Base-by-base conservation (phyloP, 2,888 invertebrate genomes). In the Drosophila testacea region DNA sequence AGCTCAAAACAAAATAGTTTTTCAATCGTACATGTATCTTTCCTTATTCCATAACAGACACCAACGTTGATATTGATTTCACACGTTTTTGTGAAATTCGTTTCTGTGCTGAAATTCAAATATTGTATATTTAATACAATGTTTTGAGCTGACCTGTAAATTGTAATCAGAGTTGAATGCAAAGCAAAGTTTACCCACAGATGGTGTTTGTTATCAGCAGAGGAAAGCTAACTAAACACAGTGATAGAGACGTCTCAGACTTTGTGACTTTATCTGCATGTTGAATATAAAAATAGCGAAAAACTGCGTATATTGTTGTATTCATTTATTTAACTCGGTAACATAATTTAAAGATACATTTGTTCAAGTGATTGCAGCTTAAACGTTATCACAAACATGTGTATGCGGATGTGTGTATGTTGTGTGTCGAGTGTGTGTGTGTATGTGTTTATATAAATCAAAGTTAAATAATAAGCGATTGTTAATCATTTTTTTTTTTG, bases 321-420 rank as follows among this genome's bases (percentile, higher is more conserved):
- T 77, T 73, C 77, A 69, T 73, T 77, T 77, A 68, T 70, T 70
- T 74, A 74, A 70, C 57, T 77, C 57, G 69, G 75, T 86, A 86
- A 81, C 69, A 70, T 83, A 83, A 66, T 81, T 79, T 83, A 80
- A 75, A 83, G 83, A 83, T 85, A 83, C 68, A 81, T 74, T 85
- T 79, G 76, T 73, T 81, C 65, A 70, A 68, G 69, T 65, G 77
- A 78, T 73, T 69, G 69, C 66, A 47, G 85, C 80, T 84, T 83
- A 78, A 83, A 69, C 77, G 51, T 79, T 83, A 83, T 83, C 83
- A 83, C 86, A 86, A 85, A 70, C 63, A 67, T 46, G 44, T 65
- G 65, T 38, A 44, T 32, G 50, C 34, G 66, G 36, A 47, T 54
- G 47, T 42, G 57, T 56, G 30, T 44, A 36, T 62, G 52, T 22